These are phyloP conservation scores for Rapana venosa DNA, from an alignment of 2,888 invertebrate species.

Conservation along the genomic window DNA sequence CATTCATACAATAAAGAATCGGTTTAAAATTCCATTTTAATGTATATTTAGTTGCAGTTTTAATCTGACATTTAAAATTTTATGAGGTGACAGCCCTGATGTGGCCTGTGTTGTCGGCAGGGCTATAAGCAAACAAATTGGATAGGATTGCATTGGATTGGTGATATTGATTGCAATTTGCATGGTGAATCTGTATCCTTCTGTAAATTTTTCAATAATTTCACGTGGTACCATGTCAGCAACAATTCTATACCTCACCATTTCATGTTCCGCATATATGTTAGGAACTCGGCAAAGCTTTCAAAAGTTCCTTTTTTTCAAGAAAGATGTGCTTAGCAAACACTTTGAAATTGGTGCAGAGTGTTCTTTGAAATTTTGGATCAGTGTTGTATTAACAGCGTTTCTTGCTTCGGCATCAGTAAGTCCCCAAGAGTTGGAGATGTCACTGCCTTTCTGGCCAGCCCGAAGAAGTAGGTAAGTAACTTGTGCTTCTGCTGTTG, in stretches of 20 bases:
- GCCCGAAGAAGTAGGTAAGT: neutral
- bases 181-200: conserved; percentile 4
- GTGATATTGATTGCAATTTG: conserved; percentile 4
- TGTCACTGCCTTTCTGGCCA: neutral
- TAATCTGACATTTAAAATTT: too few species aligned
- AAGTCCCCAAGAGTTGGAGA: conserved; percentile 6
- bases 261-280: neutral
- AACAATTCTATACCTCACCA: neutral
- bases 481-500: too few species aligned
- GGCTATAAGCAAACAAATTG: too few species aligned
- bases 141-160: too few species aligned
- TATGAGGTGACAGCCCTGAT: too few species aligned
- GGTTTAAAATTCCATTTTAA: too few species aligned
- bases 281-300: neutral
- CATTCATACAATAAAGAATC: too few species aligned
- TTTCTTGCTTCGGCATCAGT: neutral
- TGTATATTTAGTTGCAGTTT: too few species aligned
- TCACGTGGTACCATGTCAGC: neutral
- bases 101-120: too few species aligned
- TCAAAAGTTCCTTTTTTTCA: neutral
- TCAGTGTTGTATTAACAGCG: neutral
- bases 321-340: neutral
- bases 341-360: neutral
- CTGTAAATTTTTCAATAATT: neutral
- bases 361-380: neutral